Evolutionary conservation across 2,113 vertebrate genomes (phyloP).

Genomic region (Myotis davidii): DNA sequence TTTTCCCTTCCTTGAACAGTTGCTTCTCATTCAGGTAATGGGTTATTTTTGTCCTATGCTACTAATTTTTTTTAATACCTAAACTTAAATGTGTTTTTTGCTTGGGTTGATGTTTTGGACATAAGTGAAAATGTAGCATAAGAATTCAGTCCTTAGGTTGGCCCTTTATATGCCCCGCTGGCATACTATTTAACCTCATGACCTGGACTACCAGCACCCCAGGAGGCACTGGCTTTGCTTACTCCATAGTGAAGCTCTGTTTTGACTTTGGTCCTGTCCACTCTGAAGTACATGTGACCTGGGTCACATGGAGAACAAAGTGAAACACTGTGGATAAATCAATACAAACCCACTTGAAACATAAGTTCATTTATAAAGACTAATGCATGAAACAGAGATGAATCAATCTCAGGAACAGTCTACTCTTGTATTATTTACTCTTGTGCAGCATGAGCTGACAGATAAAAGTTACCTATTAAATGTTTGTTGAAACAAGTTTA

Average conservation of each 20-base stretch:
- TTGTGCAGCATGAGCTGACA: neutral
- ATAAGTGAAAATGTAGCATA: neutral
- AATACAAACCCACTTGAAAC: conserved; percentile 58
- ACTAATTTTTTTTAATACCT: neutral
- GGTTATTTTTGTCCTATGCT: neutral
- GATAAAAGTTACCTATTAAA: neutral
- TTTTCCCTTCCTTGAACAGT: conserved; percentile 26
- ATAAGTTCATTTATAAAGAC: conserved; percentile 62
- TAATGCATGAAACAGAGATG: conserved; percentile 41
- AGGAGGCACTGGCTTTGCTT: neutral
- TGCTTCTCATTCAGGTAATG: neutral
- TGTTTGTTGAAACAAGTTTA: conserved; percentile 10
- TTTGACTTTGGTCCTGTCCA: neutral
- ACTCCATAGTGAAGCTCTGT: neutral
- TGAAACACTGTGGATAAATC: conserved; percentile 30
- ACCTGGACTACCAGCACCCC: neutral
- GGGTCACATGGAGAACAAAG: conserved; percentile 36
- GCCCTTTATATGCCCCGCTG: neutral
- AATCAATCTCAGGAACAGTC: conserved; percentile 37
- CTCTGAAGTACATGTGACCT: neutral
- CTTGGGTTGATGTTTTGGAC: neutral
- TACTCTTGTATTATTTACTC: neutral
- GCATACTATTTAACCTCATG: neutral
- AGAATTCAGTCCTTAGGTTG: neutral
- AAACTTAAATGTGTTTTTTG: neutral